phyloP scores from a whole-genome alignment of 2,888 invertebrate genomes.

The Drosophila recens region DNA sequence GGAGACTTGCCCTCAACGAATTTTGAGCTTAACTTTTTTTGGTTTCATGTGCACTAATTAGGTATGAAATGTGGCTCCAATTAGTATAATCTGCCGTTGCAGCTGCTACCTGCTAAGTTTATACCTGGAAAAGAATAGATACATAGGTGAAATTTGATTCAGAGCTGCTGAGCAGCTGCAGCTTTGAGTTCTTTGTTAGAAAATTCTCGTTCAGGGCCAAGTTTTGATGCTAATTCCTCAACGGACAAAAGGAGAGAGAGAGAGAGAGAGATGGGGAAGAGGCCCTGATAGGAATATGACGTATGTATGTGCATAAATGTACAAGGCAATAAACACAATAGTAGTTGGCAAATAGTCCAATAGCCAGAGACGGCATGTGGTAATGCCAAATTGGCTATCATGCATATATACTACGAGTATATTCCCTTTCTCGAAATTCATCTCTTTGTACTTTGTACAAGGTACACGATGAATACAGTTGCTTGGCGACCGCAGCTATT shows the following conservation, averaged over 20 bases:
- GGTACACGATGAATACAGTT: not conserved
- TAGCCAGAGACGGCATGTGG: too few relatives aligned
- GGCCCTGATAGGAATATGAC: not conserved
- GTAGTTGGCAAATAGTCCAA: too few relatives aligned
- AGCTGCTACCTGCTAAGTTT: not conserved
- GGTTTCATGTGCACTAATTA: constrained; percentile 8
- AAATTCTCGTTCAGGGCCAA: not conserved
- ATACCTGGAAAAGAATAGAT: not conserved
- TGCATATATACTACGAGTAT: too few relatives aligned
- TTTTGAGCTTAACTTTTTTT: not conserved
- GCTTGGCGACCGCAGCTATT: not conserved
- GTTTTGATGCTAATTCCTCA: not conserved
- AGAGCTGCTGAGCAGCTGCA: not conserved
- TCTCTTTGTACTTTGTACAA: too few relatives aligned
- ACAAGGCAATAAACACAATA: too few relatives aligned
- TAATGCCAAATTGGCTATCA: too few relatives aligned
- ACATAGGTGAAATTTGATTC: not conserved
- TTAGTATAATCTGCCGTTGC: constrained; percentile 23
- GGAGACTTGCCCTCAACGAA: not conserved
- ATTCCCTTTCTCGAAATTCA: too few relatives aligned
- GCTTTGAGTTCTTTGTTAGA: not conserved
- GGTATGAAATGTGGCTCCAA: constrained; percentile 25
- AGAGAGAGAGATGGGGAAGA: not conserved
- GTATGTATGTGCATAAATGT: too few relatives aligned
- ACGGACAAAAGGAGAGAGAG: not conserved